A percentile compares a stretch with the other conserved stretches of the same genome.
Evolutionary conservation across 2,113 vertebrate species (phyloP).

Genomic region (Anoplopoma fimbria): DNA sequence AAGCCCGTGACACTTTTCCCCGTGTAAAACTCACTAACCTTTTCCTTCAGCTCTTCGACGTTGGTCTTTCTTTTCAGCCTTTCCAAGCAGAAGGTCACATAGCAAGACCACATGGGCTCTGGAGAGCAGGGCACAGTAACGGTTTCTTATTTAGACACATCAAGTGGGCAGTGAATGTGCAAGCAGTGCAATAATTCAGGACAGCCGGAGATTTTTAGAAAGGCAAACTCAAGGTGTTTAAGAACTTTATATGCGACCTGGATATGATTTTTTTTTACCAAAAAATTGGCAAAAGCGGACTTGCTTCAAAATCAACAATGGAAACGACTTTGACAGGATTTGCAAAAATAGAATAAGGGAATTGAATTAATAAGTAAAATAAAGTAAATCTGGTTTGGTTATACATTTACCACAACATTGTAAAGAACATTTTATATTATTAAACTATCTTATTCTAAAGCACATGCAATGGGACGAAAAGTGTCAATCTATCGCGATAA

Average conservation of each 20-base stretch:
- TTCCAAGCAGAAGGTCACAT: slow-evolving; percentile 90
- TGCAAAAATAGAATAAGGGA: not conserved
- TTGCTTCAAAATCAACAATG: not conserved
- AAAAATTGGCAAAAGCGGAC: not conserved
- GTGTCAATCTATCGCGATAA: not conserved
- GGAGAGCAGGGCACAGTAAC: slow-evolving; percentile 17
- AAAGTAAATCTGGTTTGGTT: not conserved
- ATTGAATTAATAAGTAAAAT: not conserved
- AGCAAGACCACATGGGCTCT: slow-evolving; percentile 95
- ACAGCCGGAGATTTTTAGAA: not conserved
- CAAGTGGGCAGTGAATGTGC: not conserved
- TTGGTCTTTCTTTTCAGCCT: slow-evolving; percentile 92
- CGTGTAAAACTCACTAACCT: slow-evolving; percentile 77
- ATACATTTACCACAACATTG: not conserved
- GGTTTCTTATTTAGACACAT: not conserved
- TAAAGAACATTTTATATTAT: too few relatives aligned
- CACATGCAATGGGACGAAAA: not conserved
- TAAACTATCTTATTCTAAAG: not conserved
- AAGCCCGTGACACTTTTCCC: not conserved
- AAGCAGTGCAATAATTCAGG: not conserved
- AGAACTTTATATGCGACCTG: not conserved
- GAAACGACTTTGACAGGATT: not conserved
- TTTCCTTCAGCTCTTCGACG: slow-evolving; percentile 86
- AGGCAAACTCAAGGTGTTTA: not conserved
- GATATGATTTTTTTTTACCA: not conserved